Conservation (phyloP, 2,797 vertebrate genomes). For the Danio albolineatus region DNA sequence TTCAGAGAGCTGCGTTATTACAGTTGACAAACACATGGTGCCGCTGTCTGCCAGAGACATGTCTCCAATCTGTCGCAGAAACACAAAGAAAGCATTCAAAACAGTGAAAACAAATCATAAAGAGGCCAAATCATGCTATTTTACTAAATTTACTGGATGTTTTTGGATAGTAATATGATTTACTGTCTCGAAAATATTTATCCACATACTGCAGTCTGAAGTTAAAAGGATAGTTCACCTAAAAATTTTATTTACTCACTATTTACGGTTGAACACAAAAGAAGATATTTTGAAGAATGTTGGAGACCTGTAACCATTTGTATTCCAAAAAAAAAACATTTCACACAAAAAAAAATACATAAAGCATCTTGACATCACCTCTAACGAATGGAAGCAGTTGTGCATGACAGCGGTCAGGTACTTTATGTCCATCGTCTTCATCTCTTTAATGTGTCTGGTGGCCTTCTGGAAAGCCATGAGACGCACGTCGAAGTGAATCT, state of each 20-base stretch:
- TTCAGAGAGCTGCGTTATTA: conserved; percentile 83
- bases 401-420: conserved; percentile 87
- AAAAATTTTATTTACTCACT: no score
- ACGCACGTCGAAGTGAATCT: conserved; percentile 92
- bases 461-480: conserved; percentile 89
- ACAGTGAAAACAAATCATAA: neutral
- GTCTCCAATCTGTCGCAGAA: conserved; percentile 85
- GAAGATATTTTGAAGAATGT: no score
- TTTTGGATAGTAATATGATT: no score
- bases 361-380: conserved; percentile 76
- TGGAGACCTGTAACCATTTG: no score
- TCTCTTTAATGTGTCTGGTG: conserved; percentile 79
- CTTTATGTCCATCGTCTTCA: conserved; percentile 85
- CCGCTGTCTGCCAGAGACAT: conserved; percentile 95
- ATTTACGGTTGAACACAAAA: no score
- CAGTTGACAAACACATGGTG: conserved; percentile 85
- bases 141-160: no score
- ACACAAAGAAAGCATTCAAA: conserved; percentile 2
- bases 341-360: no score
- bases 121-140: no score
- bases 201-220: no score
- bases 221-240: no score
- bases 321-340: no score
- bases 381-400: conserved; percentile 95
- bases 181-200: no score